Evolutionary conservation across 2,888 invertebrate species (phyloP).

Genomic region (Drosophila differens): DNA sequence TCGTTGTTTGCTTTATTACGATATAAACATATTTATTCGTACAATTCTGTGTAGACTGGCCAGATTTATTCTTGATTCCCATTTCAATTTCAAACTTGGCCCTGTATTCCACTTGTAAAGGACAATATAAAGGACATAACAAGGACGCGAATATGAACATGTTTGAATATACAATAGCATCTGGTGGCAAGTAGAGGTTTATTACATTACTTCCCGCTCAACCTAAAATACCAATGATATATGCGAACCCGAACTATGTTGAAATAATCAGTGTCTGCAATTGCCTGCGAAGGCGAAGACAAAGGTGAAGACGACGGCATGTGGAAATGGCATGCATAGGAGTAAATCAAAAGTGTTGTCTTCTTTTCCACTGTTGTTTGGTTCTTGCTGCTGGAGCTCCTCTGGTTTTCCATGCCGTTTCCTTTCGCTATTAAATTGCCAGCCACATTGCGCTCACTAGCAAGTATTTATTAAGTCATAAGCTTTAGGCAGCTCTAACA

Average conservation of each 20-base stretch:
- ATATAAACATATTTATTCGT: neutral
- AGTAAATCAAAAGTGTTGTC: constrained; percentile 60
- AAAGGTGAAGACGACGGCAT: neutral
- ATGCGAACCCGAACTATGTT: constrained; percentile 20
- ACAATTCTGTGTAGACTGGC: neutral
- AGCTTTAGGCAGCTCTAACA: constrained; percentile 47
- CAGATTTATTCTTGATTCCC: neutral
- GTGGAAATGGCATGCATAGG: constrained; percentile 46
- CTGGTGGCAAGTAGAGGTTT: constrained; percentile 7
- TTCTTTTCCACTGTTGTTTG: constrained; percentile 5
- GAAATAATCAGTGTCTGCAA: constrained; percentile 29
- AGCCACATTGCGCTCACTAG: constrained; percentile 72
- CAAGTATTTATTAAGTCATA: constrained; percentile 78
- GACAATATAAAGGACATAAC: neutral
- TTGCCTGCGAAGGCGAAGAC: neutral
- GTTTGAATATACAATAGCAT: neutral
- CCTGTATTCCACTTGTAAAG: neutral
- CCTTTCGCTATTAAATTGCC: constrained; percentile 77
- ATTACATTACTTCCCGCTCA: neutral
- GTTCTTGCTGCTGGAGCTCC: constrained; percentile 19
- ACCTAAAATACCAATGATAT: constrained; percentile 15
- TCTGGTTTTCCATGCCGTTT: constrained; percentile 58
- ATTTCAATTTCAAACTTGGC: neutral
- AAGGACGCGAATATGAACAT: neutral
- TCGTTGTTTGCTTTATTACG: neutral